Evolutionary conservation across 1,140 invertebrate genomes (phyloP), one percentile per base, ranked within the genome.

Genomic region (Plutomurus gul): DNA sequence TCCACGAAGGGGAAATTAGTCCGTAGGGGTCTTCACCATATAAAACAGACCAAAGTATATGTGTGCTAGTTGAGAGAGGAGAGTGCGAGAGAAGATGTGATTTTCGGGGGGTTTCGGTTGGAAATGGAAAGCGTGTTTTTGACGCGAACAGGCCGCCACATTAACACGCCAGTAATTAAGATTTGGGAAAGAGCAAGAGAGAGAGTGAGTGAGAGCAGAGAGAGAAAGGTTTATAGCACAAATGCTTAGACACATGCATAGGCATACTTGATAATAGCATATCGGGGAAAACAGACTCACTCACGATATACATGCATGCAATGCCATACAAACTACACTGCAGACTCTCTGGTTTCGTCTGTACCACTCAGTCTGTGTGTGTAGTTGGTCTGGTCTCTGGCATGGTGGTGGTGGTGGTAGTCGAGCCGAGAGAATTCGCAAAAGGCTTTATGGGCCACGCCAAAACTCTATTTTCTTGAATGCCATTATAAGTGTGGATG

Each of bases 161-260:
- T 79, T 79, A 79, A 79, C 78, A 79, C 78, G 78, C 78, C 78
- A 79, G 78, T 79, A 79, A 79, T 79, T 79, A 79, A 79, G 74
- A 79, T 79, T 79, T 79, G 70, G 77, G 56, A 75, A 79, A 74
- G 77, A 51, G 77, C 16, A 56, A n/a, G 70, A 73, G 33, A 43
- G 70, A 73, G 18, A 22, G 39, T 16, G 56, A 43, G 75, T 16
- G 56, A 27, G 30, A 77, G 76, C 20, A 56, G 73, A 49, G 43
- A 75, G 49, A 49, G 73, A 43, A 43, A 43, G 7, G 2, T 43
- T n/a, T 43, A n/a, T 43, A 43, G 11, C n/a, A n/a, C n/a, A 43
- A 13, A 8, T 43, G 10, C n/a, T 10, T 43, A 65, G 5, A 36
- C 18, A 36, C 27, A 33, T 33, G 0, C 27, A 65, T n/a, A 49